A percentile compares a stretch with the other conserved stretches of the same genome.
Conservation (phyloP, 2,797 vertebrate species). For the Luscinia luscinia region DNA sequence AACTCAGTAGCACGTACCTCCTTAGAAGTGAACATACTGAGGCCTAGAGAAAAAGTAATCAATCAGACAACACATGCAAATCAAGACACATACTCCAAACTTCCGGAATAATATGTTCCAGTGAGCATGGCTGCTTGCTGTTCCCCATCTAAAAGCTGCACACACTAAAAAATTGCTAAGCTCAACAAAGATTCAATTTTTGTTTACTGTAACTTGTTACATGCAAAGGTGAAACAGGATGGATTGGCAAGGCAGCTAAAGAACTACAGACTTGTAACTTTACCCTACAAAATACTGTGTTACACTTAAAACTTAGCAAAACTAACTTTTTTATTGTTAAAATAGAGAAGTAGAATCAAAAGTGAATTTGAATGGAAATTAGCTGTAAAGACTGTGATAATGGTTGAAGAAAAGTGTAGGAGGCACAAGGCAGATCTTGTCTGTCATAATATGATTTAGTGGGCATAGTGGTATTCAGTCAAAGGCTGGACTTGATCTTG, state of each 20-base stretch:
- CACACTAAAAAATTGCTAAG: neutral
- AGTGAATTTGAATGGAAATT: neutral
- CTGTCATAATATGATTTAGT: neutral
- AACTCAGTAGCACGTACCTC: neutral
- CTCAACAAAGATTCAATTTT: neutral
- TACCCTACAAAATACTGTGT: neutral
- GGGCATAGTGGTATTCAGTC: neutral
- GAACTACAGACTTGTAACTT: neutral
- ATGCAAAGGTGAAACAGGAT: neutral
- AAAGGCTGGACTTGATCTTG: neutral
- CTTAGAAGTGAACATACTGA: neutral
- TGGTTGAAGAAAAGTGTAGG: neutral
- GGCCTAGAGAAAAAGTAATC: neutral
- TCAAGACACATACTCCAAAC: neutral
- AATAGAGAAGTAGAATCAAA: neutral
- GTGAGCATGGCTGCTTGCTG: neutral
- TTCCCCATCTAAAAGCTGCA: neutral
- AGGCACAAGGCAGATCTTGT: neutral
- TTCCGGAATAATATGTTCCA: neutral
- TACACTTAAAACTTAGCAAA: neutral
- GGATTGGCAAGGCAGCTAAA: neutral
- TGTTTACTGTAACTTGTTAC: neutral
- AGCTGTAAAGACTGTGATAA: neutral
- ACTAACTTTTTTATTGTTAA: neutral
- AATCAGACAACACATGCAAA: neutral